Conservation (phyloP, 2,888 invertebrate species). For the Harpagoxenus sublaevis region DNA sequence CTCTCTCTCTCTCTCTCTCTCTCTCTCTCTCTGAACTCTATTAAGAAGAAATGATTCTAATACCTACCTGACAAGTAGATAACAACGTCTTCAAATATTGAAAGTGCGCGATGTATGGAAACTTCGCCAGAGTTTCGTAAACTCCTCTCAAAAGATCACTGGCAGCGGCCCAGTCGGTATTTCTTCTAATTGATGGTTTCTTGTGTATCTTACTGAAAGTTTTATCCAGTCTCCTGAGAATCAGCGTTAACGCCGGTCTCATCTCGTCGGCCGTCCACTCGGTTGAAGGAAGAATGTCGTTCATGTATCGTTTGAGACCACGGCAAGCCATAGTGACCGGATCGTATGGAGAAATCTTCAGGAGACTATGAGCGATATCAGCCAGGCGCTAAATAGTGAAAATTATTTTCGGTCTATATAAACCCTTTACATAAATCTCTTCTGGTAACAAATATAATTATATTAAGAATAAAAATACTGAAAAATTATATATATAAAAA, state of each 20-base stretch:
- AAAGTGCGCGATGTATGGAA: conserved; percentile 98
- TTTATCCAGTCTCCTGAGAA: conserved; percentile 97
- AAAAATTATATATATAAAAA: background rate
- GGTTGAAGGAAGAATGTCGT: conserved; percentile 95
- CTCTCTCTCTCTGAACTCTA: too few relatives aligned
- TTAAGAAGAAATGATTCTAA: background rate
- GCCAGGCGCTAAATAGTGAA: conserved; percentile 91
- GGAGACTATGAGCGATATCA: conserved; percentile 97
- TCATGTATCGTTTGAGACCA: conserved; percentile 97
- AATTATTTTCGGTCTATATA: background rate
- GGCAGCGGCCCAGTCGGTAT: conserved; percentile 99
- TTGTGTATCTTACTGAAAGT: conserved; percentile 99
- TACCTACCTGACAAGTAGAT: conserved; percentile 90
- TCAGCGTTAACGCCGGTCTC: conserved; percentile 96
- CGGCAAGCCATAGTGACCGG: conserved; percentile 98
- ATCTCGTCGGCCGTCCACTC: conserved; percentile 98
- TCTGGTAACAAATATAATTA: background rate
- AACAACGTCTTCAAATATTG: conserved; percentile 96
- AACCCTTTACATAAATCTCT: background rate
- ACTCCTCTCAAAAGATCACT: conserved; percentile 97
- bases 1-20: too few relatives aligned
- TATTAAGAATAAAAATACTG: background rate
- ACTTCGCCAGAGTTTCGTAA: conserved; percentile 96
- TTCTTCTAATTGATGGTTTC: conserved; percentile 96
- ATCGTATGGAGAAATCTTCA: conserved; percentile 99